Percentiles rank a stretch among this genome's conserved stretches.
Evolutionary conservation across 2,797 vertebrate species (phyloP).

Genomic region (Girardinus metallicus): DNA sequence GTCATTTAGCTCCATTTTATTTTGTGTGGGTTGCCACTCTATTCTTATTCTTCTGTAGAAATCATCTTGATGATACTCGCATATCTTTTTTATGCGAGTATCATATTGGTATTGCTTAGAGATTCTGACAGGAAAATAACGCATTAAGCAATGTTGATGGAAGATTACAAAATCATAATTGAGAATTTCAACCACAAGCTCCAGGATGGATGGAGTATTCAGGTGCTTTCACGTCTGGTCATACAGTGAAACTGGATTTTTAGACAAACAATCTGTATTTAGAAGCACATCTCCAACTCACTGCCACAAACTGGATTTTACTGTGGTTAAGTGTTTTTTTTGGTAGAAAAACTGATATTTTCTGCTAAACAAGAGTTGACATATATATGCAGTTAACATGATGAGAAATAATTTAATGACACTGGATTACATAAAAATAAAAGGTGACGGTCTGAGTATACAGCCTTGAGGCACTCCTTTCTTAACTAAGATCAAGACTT

Average conservation of each 20-base stretch:
- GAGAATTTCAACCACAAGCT: background rate
- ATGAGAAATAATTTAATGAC: background rate
- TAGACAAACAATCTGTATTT: background rate
- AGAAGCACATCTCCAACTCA: background rate
- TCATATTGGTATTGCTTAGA: background rate
- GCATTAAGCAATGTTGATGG: background rate
- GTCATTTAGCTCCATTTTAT: background rate
- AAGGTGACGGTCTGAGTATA: background rate
- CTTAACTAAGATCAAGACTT: background rate
- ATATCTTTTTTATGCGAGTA: background rate
- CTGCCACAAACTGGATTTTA: background rate
- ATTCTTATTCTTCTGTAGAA: background rate
- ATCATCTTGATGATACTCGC: background rate
- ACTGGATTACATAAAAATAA: background rate
- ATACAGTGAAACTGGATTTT: background rate
- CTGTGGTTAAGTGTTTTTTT: background rate
- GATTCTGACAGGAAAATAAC: background rate
- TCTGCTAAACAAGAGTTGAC: background rate
- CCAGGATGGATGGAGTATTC: background rate
- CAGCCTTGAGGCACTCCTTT: background rate
- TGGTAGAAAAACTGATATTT: background rate
- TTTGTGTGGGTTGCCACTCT: background rate
- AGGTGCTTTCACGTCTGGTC: background rate
- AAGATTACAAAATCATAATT: background rate
- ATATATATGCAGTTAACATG: background rate